Percentiles rank a stretch among this genome's conserved stretches.
These are phyloP conservation scores for Odontomyia ornata DNA, from an alignment of 2,888 invertebrate genomes.

Conservation along the genomic window DNA sequence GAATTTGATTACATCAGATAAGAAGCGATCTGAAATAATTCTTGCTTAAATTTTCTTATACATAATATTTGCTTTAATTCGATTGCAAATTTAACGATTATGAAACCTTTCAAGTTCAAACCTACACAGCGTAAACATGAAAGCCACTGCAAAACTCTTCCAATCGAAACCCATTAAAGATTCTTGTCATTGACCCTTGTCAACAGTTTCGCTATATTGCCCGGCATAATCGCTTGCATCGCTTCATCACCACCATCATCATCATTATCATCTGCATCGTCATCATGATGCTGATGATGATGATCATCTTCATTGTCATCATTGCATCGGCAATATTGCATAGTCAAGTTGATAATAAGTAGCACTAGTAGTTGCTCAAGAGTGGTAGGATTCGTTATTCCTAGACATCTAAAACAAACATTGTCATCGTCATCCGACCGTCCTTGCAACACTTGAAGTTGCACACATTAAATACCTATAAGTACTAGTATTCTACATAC, in stretches of 20 bases:
- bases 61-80: no score
- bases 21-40: no score
- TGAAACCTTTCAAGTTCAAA: no score
- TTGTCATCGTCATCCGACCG: not conserved
- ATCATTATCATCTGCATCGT: not conserved
- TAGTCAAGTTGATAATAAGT: constrained; percentile 5
- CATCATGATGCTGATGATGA: not conserved
- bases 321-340: constrained; percentile 1
- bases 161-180: not conserved
- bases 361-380: not conserved
- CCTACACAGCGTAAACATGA: no score
- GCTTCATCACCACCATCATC: not conserved
- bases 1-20: no score
- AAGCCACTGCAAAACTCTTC: no score
- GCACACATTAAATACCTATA: not conserved
- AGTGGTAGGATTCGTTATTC: not conserved
- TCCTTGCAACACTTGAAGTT: not conserved
- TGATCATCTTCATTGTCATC: not conserved
- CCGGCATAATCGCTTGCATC: not conserved
- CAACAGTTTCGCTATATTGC: not conserved
- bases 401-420: constrained; percentile 1
- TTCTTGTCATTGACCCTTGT: constrained; percentile 7
- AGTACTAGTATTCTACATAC: no score
- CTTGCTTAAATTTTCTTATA: no score
- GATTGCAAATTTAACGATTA: no score